Base-by-base conservation (phyloP, 2,888 invertebrate species). In the Lithophane semibrunnea region DNA sequence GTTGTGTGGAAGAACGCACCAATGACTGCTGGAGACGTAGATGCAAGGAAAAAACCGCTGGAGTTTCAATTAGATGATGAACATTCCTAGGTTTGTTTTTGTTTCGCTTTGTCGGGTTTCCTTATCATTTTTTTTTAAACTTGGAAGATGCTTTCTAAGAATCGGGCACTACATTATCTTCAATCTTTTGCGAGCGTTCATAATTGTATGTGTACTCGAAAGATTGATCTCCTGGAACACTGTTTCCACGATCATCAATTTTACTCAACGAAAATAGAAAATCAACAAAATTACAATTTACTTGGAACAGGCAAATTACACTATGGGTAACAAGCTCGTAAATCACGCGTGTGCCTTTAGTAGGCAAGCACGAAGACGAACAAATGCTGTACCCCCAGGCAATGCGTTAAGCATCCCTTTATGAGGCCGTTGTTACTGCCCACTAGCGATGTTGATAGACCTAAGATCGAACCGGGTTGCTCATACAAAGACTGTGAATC, bases 261-360 rank as follows among this genome's bases (percentile, higher is more conserved):
- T 82, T 70, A 73, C 73, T 84, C 82, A 86, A 79, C 83, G 84
- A 89, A 89, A 88, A 88, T 86, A 88, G 88, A 88, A 90, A 90
- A 88, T 88, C 82, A 87, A 88, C 82, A 82, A 83, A 73, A 88
- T 90, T 85, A 91, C 88, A 90, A 89, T 90, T 90, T 91, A 91
- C 91, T 88, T 83, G 87, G 90, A 83, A 88, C 86, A 86, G 82
- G 90, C 85, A 92, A 92, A 92, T 92, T 91, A 88, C 88, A 88
- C 90, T 82, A 86, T 81, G 82, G 77, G 79, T 86, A 88, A 86
- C 83, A 81, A 86, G 85, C 84, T 91, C 89, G 87, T 92, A 92
- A 92, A 92, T 92, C 91, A 91, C 84, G 79, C 77, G 47, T 84
- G 78, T 80, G 80, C 85, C 84, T 86, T 86, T 88, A 79, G 89